A percentile compares a stretch with the other conserved stretches of the same genome.
Evolutionary conservation across 2,888 invertebrate species (phyloP).

Genomic region (Thecophora atra): DNA sequence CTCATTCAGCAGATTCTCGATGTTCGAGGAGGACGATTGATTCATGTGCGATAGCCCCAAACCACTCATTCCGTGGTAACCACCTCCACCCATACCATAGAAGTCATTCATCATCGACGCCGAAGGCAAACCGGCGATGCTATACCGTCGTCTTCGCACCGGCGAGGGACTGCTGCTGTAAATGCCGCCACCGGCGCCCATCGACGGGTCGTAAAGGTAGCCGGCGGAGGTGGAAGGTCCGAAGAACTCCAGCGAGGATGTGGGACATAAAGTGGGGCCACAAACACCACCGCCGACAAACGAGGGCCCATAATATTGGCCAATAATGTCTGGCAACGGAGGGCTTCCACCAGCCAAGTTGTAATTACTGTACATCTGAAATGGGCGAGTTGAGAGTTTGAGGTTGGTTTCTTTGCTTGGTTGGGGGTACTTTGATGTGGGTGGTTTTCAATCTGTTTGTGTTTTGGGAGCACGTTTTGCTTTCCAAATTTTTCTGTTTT

Average conservation of each 20-base stretch:
- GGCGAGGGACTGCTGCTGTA: conserved; percentile 56
- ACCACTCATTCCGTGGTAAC: conserved; percentile 22
- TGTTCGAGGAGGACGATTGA: conserved; percentile 63
- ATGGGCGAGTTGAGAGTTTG: conserved; percentile 65
- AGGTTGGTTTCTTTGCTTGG: conserved; percentile 41
- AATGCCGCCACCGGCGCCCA: conserved; percentile 46
- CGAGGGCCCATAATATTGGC: conserved; percentile 58
- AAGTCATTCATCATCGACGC: conserved; percentile 65
- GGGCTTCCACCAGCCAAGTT: conserved; percentile 63
- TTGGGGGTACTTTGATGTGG: conserved; percentile 28
- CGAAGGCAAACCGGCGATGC: conserved; percentile 66
- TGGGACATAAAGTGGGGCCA: conserved; percentile 45
- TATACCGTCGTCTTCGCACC: conserved; percentile 64
- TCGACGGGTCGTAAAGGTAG: conserved; percentile 58
- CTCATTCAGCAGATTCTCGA: conserved; percentile 65
- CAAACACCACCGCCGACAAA: conserved; percentile 44
- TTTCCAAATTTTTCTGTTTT: conserved; percentile 41
- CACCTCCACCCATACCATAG: conserved; percentile 58
- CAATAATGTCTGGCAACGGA: conserved; percentile 65
- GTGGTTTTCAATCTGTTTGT: conserved; percentile 25
- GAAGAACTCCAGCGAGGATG: conserved; percentile 52
- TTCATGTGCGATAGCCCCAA: conserved; percentile 50
- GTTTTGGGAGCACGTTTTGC: conserved; percentile 25
- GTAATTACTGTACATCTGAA: conserved; percentile 67
- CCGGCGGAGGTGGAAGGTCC: conserved; percentile 57